Evolutionary conservation across 2,113 vertebrate species (phyloP), one percentile per base, ranked within the genome.

Genomic region (Atlantisia rogersi): DNA sequence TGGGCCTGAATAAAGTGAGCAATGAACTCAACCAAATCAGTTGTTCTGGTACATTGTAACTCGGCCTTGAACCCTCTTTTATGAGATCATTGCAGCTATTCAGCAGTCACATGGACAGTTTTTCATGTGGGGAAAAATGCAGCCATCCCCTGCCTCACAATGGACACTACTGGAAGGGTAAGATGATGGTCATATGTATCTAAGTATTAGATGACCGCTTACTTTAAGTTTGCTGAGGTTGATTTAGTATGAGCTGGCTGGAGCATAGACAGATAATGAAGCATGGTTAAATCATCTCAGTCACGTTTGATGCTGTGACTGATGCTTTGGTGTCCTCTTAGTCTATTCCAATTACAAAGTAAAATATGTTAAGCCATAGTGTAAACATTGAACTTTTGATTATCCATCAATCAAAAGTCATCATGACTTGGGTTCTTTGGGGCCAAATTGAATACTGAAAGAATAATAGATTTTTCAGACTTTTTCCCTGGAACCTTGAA

Each of bases 61-160:
- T 65, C 7, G 79, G 39, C 39, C 25, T 67, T 85, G 53, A 8
- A 17, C 15, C 9, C 7, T 68, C 6, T 67, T 71, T n/a, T 4
- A 3, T 19, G 26, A 65, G 15, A 18, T 60, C 32, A 29, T 56
- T 92, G 40, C 28, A 87, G 28, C 12, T 74, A 4, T 44, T 69
- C 18, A 40, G 16, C 32, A 20, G 31, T 50, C 0, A 0, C 3
- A 0, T 15, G 32, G 28, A 16, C 5, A 3, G 20, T 75, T 88
- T 46, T 42, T 82, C 52, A 14, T 10, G 46, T 22, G 15, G 28
- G 9, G 19, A 40, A 82, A 56, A 73, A 28, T 12, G 16, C 35
- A 58, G 15, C n/a, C 21, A 9, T 63, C 10, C 15, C 58, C 26
- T 79, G 42, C n/a, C 21, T 82, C 26, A 3, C 31, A 52, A 18